phyloP scores from a whole-genome alignment of 2,797 vertebrate genomes.

The Gadopsis marmoratus region DNA sequence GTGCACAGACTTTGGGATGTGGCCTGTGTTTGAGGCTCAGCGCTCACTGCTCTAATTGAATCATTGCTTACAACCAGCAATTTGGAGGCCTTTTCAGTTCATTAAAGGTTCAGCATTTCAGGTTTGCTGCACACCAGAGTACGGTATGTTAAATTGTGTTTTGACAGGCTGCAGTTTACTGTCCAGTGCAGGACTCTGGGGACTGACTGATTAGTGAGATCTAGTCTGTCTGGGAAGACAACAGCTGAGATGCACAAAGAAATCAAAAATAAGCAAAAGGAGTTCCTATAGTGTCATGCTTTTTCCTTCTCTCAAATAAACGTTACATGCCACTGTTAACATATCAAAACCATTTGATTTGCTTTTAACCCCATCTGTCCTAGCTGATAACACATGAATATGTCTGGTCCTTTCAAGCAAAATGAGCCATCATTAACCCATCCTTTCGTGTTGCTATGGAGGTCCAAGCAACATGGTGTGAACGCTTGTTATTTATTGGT shows the following conservation, averaged over 20 bases:
- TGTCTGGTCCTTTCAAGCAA: conserved; percentile 5
- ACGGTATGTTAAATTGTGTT: conserved; percentile 76
- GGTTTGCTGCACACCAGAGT: conserved; percentile 71
- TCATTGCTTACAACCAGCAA: conserved; percentile 77
- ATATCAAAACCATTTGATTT: conserved; percentile 31
- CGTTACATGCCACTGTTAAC: conserved; percentile 17
- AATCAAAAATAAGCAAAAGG: conserved; percentile 36
- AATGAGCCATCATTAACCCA: neutral
- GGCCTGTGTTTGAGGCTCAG: conserved; percentile 56
- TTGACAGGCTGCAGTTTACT: conserved; percentile 80
- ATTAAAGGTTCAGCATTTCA: conserved; percentile 82
- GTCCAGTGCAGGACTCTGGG: conserved; percentile 71
- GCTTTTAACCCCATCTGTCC: conserved; percentile 14
- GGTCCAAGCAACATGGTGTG: neutral
- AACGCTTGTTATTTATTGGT: neutral
- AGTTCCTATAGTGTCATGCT: neutral
- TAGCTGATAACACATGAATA: neutral
- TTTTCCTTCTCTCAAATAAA: conserved; percentile 31
- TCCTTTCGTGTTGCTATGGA: neutral
- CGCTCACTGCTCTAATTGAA: conserved; percentile 77
- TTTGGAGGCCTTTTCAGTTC: conserved; percentile 76
- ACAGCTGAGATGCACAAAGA: conserved; percentile 59
- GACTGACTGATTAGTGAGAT: conserved; percentile 79
- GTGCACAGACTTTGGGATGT: conserved; percentile 40
- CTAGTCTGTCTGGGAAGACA: conserved; percentile 72